Evolutionary conservation across 2,888 invertebrate genomes (phyloP), one percentile per base, ranked within the genome.

Genomic region (Oeneis ivallda): DNA sequence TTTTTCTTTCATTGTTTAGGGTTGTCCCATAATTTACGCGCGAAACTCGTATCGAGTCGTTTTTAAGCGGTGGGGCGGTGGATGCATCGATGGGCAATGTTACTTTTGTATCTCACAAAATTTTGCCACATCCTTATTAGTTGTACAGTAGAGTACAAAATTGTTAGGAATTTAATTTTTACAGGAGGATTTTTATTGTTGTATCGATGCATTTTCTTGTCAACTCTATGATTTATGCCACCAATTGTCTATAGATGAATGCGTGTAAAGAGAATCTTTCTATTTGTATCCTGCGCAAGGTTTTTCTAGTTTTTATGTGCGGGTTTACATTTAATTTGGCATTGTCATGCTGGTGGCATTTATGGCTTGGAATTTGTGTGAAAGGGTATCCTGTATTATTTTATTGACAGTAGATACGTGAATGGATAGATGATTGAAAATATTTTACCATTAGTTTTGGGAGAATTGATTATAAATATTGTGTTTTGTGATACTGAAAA

Each of bases 21-120:
- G 82, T 85, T 86, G 87, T 88, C 86, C 85, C 86, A 89, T 91
- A 90, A 89, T 89, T 91, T 90, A 89, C 86, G 86, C 81, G 80
- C 81, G 79, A 86, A 89, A 87, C 86, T 79, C 85, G 88, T 89
- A 86, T 84, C 83, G 81, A 85, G 85, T 83, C 80, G 80, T 85
- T 85, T 86, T 84, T 89, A 91, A 92, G 83, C 86, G 86, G 80
- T 78, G 80, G 90, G 91, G 91, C 89, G 91, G 85, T 81, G 76
- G 84, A 84, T 84, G 80, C 82, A 75, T 79, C 74, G 76, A 71
- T 64, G 61, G 74, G 71, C 75, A 71, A 60, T 41, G 41, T 70
- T 60, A 67, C 59, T 52, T 60, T 53, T 67, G 66, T 43, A 10
- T 13, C 43, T n/a, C 11, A 52, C 13, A 62, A 47, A 47, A 49